phyloP scores from a whole-genome alignment of 2,888 invertebrate genomes.

The Belgica antarctica region DNA sequence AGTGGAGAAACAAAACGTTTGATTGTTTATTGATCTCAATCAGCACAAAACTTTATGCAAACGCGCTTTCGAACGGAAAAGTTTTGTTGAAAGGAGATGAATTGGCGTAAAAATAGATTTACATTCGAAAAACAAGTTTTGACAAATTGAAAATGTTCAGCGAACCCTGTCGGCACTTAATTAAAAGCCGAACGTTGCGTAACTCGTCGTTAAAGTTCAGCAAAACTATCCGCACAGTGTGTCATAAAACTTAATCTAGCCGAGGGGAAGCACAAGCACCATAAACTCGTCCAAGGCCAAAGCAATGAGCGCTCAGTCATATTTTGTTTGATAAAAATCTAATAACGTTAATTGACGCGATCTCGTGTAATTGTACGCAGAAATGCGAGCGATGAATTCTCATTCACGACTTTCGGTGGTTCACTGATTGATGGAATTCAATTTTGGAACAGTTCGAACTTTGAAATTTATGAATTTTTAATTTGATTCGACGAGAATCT shows the following conservation, averaged over 20 bases:
- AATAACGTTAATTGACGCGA: conserved; percentile 11
- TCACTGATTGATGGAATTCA: neutral
- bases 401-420: neutral
- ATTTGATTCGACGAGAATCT: neutral
- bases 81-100: conserved; percentile 5
- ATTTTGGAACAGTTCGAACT: neutral
- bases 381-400: neutral
- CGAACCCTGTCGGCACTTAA: too few relatives aligned
- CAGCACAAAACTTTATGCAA: neutral
- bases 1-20: neutral
- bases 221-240: neutral
- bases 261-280: neutral
- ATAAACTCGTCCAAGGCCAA: neutral
- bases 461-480: conserved; percentile 20
- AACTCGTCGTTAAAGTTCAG: neutral
- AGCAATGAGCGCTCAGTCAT: neutral
- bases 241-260: conserved; percentile 1
- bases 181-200: too few relatives aligned
- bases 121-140: neutral
- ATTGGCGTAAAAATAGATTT: conserved; percentile 8
- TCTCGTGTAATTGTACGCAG: neutral
- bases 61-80: neutral
- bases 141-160: neutral
- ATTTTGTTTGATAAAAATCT: neutral
- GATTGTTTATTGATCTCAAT: conserved; percentile 9